These are phyloP conservation scores for Rhinolophus ferrumequinum DNA, from an alignment of 2,113 vertebrate genomes.

Conservation along the genomic window DNA sequence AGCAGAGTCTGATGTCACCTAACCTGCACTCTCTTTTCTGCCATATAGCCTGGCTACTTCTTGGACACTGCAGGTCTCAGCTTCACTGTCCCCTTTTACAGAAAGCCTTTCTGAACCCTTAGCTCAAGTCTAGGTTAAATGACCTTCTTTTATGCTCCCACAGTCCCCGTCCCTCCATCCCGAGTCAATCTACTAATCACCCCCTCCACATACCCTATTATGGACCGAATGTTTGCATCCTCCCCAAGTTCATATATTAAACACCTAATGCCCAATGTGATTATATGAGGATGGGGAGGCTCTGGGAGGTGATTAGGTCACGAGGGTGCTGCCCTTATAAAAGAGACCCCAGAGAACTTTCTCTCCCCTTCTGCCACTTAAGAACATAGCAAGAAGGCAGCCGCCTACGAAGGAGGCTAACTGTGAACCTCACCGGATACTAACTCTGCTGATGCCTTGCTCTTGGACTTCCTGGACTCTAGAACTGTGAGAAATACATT, in stretches of 20 bases:
- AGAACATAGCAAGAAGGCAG: background rate
- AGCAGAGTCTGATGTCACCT: background rate
- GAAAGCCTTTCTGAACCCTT: background rate
- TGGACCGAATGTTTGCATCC: background rate
- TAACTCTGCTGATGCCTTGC: background rate
- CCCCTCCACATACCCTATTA: background rate
- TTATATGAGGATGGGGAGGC: too few species aligned
- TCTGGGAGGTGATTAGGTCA: background rate
- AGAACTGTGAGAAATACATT: background rate
- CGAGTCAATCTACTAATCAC: background rate
- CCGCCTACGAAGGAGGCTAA: background rate
- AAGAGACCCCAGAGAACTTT: background rate
- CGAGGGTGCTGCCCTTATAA: background rate
- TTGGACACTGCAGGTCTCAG: background rate
- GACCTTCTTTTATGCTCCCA: background rate
- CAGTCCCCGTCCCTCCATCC: background rate
- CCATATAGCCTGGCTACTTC: background rate
- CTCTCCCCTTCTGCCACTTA: background rate
- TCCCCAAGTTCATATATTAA: background rate
- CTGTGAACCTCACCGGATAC: background rate
- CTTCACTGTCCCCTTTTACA: background rate
- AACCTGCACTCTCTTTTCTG: background rate
- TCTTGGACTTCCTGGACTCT: background rate
- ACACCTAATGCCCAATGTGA: background rate
- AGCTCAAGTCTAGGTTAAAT: background rate